Base-by-base conservation (phyloP, 2,797 vertebrate species). In the Spatula clypeata region DNA sequence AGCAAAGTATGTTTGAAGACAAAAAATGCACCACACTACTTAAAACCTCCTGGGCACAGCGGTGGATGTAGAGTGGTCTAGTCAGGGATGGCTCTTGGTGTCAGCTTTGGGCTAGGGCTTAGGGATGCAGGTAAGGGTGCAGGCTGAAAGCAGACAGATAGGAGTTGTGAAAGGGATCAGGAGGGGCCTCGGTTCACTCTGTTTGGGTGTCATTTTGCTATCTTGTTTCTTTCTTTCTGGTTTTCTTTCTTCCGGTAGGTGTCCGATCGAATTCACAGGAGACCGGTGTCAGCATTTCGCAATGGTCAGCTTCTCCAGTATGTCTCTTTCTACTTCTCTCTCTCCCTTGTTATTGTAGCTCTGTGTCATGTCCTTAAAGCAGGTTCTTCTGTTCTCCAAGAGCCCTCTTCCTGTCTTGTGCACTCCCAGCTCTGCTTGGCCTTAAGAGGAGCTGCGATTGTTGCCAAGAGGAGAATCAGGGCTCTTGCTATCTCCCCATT, bases 251-350 rank as follows among this genome's bases (percentile, higher is more conserved):
- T 98, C 98, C 98, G 99, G 99, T 99, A 99, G 99, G 99, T 99
- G 99, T 99, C 99, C 99, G 98, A 99, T 99, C 99, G 99, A 99
- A 99, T 99, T 99, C 99, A 99, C 99, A 98, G 99, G 99, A 98
- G 99, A 99, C 99, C 99, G 99, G 98, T 99, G 99, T 99, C 99
- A 99, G 99, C 99, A 99, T 99, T 99, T 99, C 99, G 99, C 99
- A 99, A 99, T 99, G 99, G 99, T 99, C 99, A 99, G 99, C 99
- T 99, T 99, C 99, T 99, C 99, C 99, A 99, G 99, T 99, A 99
- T 99, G 99, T 99, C 99, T 99, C 99, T 98, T 99, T 99, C 98
- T 98, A 98, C 98, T 99, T 99, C 98, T 98, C 97, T 97, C 97
- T 98, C 96, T 98, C 95, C 97, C 96, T 97, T 82, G 88, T 97